Evolutionary conservation across 92 coral and sea anemone species (phyloP).

Genomic region (Zoanthus sociatus): DNA sequence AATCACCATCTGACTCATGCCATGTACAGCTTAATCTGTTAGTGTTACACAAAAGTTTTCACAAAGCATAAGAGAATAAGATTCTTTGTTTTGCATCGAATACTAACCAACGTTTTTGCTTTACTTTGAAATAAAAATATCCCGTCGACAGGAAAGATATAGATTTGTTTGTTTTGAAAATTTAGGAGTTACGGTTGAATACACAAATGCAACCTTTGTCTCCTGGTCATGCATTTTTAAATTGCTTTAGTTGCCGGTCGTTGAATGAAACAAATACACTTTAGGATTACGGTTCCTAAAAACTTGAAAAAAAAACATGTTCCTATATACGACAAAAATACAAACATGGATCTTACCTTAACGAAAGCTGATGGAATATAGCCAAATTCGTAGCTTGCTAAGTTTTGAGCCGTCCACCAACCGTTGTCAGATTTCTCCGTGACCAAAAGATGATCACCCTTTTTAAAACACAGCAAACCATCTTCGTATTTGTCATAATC

Average conservation of each 20-base stretch:
- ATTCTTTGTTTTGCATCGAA: background rate
- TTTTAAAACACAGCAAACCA: conserved; percentile 67
- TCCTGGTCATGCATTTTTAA: background rate
- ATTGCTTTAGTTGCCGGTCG: background rate
- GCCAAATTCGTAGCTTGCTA: conserved; percentile 81
- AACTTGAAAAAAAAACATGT: background rate
- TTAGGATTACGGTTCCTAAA: background rate
- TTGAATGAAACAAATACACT: background rate
- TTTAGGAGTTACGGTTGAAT: background rate
- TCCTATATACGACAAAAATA: background rate
- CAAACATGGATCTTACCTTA: conserved; percentile 61
- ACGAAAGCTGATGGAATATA: conserved; percentile 85
- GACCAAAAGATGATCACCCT: conserved; percentile 83
- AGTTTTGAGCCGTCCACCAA: conserved; percentile 91
- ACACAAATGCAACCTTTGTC: background rate
- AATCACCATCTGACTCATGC: too few species aligned
- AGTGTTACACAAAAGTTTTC: too few species aligned
- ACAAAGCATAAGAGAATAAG: background rate
- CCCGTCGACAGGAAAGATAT: background rate
- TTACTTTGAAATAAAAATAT: background rate
- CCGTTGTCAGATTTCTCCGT: conserved; percentile 69
- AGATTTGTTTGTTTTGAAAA: background rate
- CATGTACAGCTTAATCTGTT: too few species aligned
- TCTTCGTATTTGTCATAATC: conserved; percentile 74
- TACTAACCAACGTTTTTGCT: background rate